These are phyloP conservation scores for Phenganax subtilis DNA, from an alignment of 92 coral and sea anemone species.

Conservation along the genomic window DNA sequence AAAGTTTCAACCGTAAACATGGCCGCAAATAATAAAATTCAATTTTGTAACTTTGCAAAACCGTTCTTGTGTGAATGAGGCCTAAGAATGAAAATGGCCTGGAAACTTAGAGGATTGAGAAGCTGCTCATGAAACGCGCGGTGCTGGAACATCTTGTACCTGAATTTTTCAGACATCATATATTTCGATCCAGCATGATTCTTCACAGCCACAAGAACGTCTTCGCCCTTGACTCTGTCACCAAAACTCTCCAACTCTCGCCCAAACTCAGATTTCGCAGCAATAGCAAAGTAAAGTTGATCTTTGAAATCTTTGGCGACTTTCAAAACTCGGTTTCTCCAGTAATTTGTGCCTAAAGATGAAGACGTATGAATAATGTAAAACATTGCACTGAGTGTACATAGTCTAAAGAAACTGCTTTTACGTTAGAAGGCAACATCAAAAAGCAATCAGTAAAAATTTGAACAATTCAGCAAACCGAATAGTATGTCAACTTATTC, in stretches of 20 bases:
- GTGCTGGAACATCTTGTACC: slow-evolving; percentile 39
- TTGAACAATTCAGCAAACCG: too few relatives aligned
- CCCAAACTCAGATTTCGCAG: slow-evolving; percentile 42
- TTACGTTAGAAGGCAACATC: neutral
- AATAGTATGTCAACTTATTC: too few relatives aligned
- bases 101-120: too few relatives aligned
- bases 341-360: slow-evolving; percentile 71
- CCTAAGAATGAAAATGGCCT: too few relatives aligned
- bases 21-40: too few relatives aligned
- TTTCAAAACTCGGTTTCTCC: slow-evolving; percentile 91
- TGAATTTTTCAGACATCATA: slow-evolving; percentile 72
- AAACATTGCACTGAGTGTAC: neutral
- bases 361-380: neutral
- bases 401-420: neutral
- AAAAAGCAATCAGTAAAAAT: too few relatives aligned
- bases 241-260: slow-evolving; percentile 42
- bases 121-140: too few relatives aligned
- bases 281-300: slow-evolving; percentile 81
- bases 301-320: slow-evolving; percentile 57
- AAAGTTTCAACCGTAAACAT: too few relatives aligned
- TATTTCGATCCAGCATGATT: slow-evolving; percentile 86
- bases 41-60: too few relatives aligned
- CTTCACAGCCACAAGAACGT: slow-evolving; percentile 51
- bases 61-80: too few relatives aligned
- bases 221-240: slow-evolving; percentile 37